Evolutionary conservation across 2,888 invertebrate genomes (phyloP).

Genomic region (Eilema griseolum): DNA sequence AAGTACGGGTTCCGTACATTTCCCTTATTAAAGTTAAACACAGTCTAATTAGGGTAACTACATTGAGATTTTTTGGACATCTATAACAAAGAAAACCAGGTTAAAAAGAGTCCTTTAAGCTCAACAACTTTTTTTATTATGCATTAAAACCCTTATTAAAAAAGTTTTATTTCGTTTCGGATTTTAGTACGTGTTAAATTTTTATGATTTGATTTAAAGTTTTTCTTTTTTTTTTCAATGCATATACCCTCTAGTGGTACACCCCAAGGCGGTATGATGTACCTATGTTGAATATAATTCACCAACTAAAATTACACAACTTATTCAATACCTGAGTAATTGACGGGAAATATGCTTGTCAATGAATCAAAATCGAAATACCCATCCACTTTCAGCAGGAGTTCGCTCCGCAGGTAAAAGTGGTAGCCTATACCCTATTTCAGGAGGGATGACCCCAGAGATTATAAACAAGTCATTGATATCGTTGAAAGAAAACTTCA

Average conservation of each 20-base stretch:
- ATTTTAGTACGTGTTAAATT: slow-evolving; percentile 25
- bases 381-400: too few species aligned
- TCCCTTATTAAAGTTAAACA: slow-evolving; percentile 48
- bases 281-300: background rate
- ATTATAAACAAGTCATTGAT: too few species aligned
- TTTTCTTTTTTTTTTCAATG: background rate
- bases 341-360: background rate
- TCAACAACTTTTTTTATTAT: slow-evolving; percentile 12
- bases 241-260: background rate
- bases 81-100: slow-evolving; percentile 20
- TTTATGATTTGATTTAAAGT: slow-evolving; percentile 14
- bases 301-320: background rate
- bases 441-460: background rate
- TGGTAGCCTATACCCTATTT: background rate
- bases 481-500: background rate
- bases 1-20: slow-evolving; percentile 39
- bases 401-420: too few species aligned
- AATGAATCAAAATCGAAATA: background rate
- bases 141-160: slow-evolving; percentile 16
- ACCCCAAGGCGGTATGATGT: background rate
- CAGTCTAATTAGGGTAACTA: slow-evolving; percentile 53
- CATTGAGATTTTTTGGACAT: slow-evolving; percentile 43
- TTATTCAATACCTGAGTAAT: background rate
- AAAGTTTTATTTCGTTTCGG: slow-evolving; percentile 51
- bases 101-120: slow-evolving; percentile 16